Evolutionary conservation across 2,797 vertebrate genomes (phyloP), one percentile per base, ranked within the genome.

Genomic region (Taenioides sp.): DNA sequence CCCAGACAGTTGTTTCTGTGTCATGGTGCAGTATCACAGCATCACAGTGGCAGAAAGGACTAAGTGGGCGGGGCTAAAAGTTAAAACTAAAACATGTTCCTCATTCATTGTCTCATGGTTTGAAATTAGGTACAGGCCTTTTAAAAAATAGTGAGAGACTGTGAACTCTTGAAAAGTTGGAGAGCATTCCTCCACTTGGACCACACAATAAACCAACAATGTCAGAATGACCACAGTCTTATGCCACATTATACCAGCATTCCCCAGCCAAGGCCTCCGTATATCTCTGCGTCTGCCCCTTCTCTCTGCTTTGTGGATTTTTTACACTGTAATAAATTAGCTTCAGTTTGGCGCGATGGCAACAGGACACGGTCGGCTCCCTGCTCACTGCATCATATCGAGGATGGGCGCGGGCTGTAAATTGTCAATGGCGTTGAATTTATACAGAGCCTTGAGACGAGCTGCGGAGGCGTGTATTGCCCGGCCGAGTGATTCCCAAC

Each of bases 281-380:
- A 72, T 76, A 77, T 82, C 67, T 69, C 75, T 16, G 11, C 3
- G 20, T 65, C 66, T 52, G 28, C 54, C 37, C 0, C 65, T 65
- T 7, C 70, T 70, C 68, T 80, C 40, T 67, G 81, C 80, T 83
- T 81, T 74, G 80, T 82, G 78, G 77, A 66, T 91, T 93, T 91
- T 93, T 92, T 84, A 89, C 79, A 85, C 83, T 84, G 81, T 80
- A 83, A 89, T 92, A 92, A 93, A 93, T 93, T 91, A 92, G 84
- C 86, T 70, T 88, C 87, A 89, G 85, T 90, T 90, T 87, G 82
- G 83, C 63, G 75, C 82, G 82, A 86, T 78, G 88, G 85, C 80
- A 86, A 85, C 84, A 86, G 85, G 86, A 87, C 87, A 86, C 67
- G 84, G 84, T 91, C 63, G 78, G 76, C 64, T 70, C 75, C 75